These are phyloP conservation scores for Crocodylus rhombifer DNA, from an alignment of 2,797 vertebrate genomes.

Conservation along the genomic window DNA sequence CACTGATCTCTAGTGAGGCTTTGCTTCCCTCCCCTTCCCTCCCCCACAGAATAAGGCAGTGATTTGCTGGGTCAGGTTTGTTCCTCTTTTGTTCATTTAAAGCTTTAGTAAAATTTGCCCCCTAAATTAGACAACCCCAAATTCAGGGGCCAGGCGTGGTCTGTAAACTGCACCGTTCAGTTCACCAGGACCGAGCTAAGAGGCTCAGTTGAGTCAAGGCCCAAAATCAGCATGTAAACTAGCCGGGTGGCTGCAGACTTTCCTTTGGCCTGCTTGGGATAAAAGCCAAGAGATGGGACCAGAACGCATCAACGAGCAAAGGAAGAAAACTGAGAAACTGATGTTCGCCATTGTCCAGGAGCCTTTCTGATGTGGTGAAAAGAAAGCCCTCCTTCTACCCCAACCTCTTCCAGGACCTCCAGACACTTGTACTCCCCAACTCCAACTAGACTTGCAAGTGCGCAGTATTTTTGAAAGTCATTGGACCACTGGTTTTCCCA, in stretches of 20 bases:
- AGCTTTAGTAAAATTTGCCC: not conserved
- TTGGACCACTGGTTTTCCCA: not conserved
- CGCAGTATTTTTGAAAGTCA: not conserved
- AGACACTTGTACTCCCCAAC: not conserved
- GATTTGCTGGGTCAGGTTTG: not conserved
- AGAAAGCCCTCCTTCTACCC: not conserved
- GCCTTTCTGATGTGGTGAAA: not conserved
- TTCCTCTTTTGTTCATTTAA: not conserved
- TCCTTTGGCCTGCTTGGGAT: not conserved
- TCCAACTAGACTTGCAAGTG: not conserved
- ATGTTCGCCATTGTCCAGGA: not conserved
- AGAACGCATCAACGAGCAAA: not conserved
- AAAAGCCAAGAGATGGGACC: not conserved
- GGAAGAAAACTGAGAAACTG: not conserved
- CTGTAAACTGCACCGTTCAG: not conserved
- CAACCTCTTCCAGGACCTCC: rapidly evolving
- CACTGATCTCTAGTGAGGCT: not conserved
- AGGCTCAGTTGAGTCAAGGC: not conserved
- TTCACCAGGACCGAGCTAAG: not conserved
- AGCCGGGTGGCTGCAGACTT: not conserved
- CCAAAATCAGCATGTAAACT: conserved; percentile 11
- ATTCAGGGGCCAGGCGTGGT: not conserved
- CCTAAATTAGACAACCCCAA: not conserved
- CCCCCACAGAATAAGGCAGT: not conserved
- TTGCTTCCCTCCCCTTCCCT: not conserved